Evolutionary conservation across 30 jellyfish, hydroid and myxozoan species (phyloP).

Genomic region (Pseudorhiza aurosa): DNA sequence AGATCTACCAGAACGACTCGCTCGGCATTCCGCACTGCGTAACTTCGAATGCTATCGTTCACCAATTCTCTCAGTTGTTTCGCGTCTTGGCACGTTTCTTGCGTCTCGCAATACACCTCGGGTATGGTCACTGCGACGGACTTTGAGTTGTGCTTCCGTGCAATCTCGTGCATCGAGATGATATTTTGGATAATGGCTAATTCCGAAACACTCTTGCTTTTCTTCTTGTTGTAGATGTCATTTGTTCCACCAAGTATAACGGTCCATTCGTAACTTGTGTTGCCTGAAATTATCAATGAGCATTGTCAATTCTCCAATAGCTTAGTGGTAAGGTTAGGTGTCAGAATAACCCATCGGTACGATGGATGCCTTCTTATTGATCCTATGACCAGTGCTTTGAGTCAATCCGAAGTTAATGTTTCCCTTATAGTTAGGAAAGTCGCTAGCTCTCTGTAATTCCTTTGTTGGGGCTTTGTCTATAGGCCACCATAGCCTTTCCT

Average conservation of each 20-base stretch:
- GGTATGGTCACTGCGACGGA: conserved; percentile 96
- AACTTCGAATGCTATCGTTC: conserved; percentile 69
- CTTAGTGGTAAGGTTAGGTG: too few species aligned
- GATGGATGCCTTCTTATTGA: too few species aligned
- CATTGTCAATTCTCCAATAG: too few species aligned
- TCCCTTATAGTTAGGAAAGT: too few species aligned
- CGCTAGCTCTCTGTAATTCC: too few species aligned
- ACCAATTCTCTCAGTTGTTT: conserved; percentile 85
- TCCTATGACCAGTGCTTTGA: too few species aligned
- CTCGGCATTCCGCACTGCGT: conserved; percentile 71
- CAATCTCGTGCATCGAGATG: conserved; percentile 80
- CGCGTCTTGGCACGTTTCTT: conserved; percentile 87
- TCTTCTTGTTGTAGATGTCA: conserved; percentile 86
- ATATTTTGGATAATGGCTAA: conserved; percentile 74
- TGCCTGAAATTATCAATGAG: conserved; percentile 55
- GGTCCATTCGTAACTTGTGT: conserved; percentile 76
- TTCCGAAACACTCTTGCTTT: conserved; percentile 65
- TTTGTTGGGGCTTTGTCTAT: too few species aligned
- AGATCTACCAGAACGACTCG: conserved; percentile 82
- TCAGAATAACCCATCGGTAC: too few species aligned
- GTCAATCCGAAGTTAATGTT: too few species aligned
- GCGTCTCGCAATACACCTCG: conserved; percentile 85
- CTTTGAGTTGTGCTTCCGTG: conserved; percentile 75
- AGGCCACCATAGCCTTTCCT: too few species aligned
- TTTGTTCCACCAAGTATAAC: conserved; percentile 96